Percentiles rank a stretch among this genome's conserved stretches.
Conservation (phyloP, 2,888 invertebrate species). For the Cyrtodaria siliqua region DNA sequence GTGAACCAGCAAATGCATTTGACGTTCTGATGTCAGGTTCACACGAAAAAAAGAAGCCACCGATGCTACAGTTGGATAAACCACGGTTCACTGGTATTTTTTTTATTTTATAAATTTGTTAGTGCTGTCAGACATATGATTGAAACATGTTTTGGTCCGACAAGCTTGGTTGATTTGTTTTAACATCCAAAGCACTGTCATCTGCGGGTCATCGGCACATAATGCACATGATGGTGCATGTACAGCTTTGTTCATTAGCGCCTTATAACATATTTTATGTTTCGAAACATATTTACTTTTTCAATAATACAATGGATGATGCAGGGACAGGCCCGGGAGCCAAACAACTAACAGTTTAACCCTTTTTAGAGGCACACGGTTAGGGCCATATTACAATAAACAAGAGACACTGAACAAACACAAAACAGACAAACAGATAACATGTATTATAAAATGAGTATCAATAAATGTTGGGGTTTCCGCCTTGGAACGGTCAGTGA, state of each 20-base stretch:
- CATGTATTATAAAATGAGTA: too few relatives aligned
- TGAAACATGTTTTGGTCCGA: slow-evolving; percentile 25
- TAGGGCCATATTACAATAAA: too few relatives aligned
- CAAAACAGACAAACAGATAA: too few relatives aligned
- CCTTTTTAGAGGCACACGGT: too few relatives aligned
- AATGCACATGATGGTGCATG: slow-evolving; percentile 19
- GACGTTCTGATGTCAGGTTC: slow-evolving; percentile 28
- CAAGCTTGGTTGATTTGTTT: slow-evolving; percentile 26
- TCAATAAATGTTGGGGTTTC: too few relatives aligned
- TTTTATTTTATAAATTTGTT: slow-evolving; percentile 6
- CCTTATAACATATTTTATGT: slow-evolving; percentile 7
- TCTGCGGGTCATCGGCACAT: slow-evolving; percentile 23
- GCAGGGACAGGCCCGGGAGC: too few relatives aligned
- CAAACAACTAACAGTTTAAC: too few relatives aligned
- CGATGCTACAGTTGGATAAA: slow-evolving; percentile 23
- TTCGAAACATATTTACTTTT: slow-evolving; percentile 8
- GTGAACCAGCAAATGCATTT: slow-evolving; percentile 27
- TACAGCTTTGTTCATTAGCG: slow-evolving; percentile 14
- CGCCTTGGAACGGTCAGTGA: too few relatives aligned
- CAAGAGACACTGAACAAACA: too few relatives aligned
- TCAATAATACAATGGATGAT: too few relatives aligned
- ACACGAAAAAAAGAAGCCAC: slow-evolving; percentile 24
- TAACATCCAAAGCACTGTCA: slow-evolving; percentile 26
- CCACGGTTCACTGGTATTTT: slow-evolving; percentile 28
- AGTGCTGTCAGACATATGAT: slow-evolving; percentile 12